Base-by-base conservation (phyloP, 2,888 invertebrate species). In the Clistopyga incitator region DNA sequence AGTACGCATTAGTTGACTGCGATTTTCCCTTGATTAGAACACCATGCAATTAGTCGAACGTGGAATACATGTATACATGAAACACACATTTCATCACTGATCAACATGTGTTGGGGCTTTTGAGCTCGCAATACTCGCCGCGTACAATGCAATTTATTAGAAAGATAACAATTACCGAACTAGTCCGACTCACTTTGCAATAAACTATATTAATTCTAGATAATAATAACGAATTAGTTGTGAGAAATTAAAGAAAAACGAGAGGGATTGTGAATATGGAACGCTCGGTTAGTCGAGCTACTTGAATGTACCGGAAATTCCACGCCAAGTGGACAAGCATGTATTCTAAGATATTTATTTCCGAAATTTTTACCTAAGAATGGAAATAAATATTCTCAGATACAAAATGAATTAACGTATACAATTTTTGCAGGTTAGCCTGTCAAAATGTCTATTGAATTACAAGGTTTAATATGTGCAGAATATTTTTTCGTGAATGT, bases 101-200 rank as follows among this genome's bases (percentile, higher is more conserved):
- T 52, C 52, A 25, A 10, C 68, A 23, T 64, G 11, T 59, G 59
- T 59, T 59, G 59, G 6, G 59, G 15, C 59, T 59, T 3, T 59
- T 59, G n/a, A 59, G 59, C 29, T 45, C 61, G 75, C 18, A 38
- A 61, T 78, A 29, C 15, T 42, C 38, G 70, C 42, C 6, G 54
- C 67, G 52, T 25, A 70, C 71, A 23, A 52, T 71, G 56, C 42
- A 59, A 82, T 82, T 82, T 76, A 61, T 52, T 71, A 67, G 56
- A 76, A 79, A 79, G 82, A 76, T 79, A 76, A 79, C 71, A 82
- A 82, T 82, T 82, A 79, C 65, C 70, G 42, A 64, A 70, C 65
- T 42, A 75, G 74, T 34, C 56, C 65, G 47, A 47, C 65, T 64
- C 70, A 18, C 34, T 65, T 78, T 29, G 38, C 78, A 29, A 45